Evolutionary conservation across 2,888 invertebrate species (phyloP).

Genomic region (Ectobius pallidus): DNA sequence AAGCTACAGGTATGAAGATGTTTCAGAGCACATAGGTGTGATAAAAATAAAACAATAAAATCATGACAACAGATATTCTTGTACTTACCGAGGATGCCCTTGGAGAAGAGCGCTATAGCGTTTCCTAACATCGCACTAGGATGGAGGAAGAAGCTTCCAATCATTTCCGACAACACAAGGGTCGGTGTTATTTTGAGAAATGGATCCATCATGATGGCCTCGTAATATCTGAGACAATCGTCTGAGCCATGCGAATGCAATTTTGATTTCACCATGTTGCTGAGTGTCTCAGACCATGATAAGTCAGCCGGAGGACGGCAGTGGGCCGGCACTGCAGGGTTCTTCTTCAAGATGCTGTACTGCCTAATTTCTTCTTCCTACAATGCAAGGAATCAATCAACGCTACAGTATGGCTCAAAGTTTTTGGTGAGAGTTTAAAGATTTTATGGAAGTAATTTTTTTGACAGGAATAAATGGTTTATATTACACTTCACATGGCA

Average conservation of each 20-base stretch:
- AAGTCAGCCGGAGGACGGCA: background rate
- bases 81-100: conserved; percentile 18
- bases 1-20: too few relatives aligned
- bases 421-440: too few relatives aligned
- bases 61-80: too few relatives aligned
- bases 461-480: too few relatives aligned
- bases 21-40: too few relatives aligned
- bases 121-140: conserved; percentile 21
- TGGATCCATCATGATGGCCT: conserved; percentile 16
- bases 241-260: background rate
- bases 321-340: background rate
- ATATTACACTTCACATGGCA: too few relatives aligned
- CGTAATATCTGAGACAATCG: background rate
- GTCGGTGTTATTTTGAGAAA: conserved; percentile 12
- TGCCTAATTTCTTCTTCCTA: conserved; percentile 19
- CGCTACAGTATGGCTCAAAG: too few relatives aligned
- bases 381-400: background rate
- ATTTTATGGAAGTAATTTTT: too few relatives aligned
- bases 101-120: conserved; percentile 25
- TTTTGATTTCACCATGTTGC: background rate
- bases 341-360: background rate
- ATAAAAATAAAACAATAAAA: too few relatives aligned
- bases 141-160: background rate
- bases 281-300: background rate
- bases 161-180: conserved; percentile 23